Evolutionary conservation across 2,113 vertebrate genomes (phyloP), one percentile per base, ranked within the genome.

Genomic region (Spea multiplicata): DNA sequence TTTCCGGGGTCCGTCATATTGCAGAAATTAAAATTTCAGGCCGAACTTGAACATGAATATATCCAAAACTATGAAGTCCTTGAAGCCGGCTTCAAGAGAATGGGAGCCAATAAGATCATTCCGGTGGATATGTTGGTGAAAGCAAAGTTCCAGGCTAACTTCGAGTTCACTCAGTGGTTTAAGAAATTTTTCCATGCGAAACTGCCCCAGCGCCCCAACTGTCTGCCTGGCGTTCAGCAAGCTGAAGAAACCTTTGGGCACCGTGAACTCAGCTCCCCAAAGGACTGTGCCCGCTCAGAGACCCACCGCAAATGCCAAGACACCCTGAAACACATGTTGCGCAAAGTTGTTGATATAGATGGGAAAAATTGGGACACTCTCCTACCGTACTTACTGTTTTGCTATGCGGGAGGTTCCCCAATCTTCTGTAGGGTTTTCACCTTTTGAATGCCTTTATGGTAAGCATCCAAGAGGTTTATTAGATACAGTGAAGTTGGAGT

Each of bases 51-150:
- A 83, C 96, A 98, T 0, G 97, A 99, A 83, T 98, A 95, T 88
- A 99, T 99, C 87, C 96, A 99, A n/a, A 99, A 99, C 89, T 99
- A 90, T 90, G 98, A 99, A 89, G 91, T 99, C 73, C 91, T 99
- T 77, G 96, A 99, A 90, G 94, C 95, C 45, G 89, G 93, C 84
- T 99, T 99, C 88, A 99, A 98, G 82, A 94, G 92, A 83, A 96
- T 98, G 95, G 94, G 92, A 6, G 94, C 98, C 1, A 96, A 99
- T 86, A 99, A 98, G 92, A 93, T 93, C 85, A 94, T 93, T 86
- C 95, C 95, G 48, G 93, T 96, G 83, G 93, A 94, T 66, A 90
- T 93, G 73, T 88, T 99, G 82, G 90, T 96, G 82, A 93, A 91
- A 84, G 94, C 95, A 82, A 93, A 95, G 83, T 94, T 94, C 87